phyloP scores from a whole-genome alignment of 2,888 invertebrate genomes.

The Andrena haemorrhoa region DNA sequence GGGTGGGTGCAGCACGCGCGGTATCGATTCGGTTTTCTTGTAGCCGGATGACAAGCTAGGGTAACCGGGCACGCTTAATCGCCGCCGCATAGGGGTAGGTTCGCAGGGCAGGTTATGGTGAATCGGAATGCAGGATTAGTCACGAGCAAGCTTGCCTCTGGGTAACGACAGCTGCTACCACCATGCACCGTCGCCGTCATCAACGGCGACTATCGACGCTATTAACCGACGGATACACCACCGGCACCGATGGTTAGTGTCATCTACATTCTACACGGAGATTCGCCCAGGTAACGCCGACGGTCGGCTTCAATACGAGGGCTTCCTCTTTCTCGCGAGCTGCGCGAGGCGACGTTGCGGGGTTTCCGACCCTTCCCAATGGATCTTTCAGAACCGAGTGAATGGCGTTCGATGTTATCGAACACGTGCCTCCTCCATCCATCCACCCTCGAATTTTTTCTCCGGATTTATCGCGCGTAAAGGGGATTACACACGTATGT shows the following conservation, averaged over 20 bases:
- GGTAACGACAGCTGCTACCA: constrained; percentile 82
- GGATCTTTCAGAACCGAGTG: constrained; percentile 50
- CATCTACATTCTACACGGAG: constrained; percentile 53
- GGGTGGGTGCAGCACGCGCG: constrained; percentile 76
- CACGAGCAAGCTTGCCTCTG: constrained; percentile 80
- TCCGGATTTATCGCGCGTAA: constrained; percentile 37
- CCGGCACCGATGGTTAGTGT: constrained; percentile 59
- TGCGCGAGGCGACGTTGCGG: constrained; percentile 42
- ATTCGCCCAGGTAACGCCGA: constrained; percentile 51
- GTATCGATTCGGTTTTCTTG: constrained; percentile 80
- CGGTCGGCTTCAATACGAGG: constrained; percentile 49
- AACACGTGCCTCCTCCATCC: constrained; percentile 12
- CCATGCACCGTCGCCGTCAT: constrained; percentile 70
- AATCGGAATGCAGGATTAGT: constrained; percentile 82
- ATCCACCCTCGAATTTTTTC: constrained; percentile 39
- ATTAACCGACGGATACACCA: constrained; percentile 65
- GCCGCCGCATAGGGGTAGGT: constrained; percentile 72
- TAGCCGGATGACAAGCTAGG: constrained; percentile 78
- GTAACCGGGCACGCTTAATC: constrained; percentile 78
- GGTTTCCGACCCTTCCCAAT: constrained; percentile 57
- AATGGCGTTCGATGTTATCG: constrained; percentile 48
- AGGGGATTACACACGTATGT: constrained; percentile 26
- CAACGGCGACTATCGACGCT: constrained; percentile 69
- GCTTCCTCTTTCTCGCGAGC: constrained; percentile 47
- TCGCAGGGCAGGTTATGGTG: constrained; percentile 72